phyloP scores from a whole-genome alignment of 2,888 invertebrate genomes.

The Gnatocerus cornutus region DNA sequence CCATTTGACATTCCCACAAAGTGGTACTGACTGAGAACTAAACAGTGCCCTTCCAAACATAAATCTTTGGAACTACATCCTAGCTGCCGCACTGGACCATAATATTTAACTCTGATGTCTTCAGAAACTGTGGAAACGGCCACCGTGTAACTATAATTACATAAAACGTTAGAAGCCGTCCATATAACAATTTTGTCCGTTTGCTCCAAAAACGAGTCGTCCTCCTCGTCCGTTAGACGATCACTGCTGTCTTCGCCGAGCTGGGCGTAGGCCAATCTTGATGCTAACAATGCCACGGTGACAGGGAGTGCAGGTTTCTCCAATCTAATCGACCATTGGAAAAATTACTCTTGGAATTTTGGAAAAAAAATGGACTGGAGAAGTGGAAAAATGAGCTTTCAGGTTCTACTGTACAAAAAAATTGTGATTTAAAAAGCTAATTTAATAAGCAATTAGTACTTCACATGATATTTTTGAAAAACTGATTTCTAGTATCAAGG shows the following conservation, averaged over 20 bases:
- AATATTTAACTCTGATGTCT: conserved; percentile 65
- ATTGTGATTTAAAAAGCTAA: too few species aligned
- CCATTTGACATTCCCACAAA: conserved; percentile 63
- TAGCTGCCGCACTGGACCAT: conserved; percentile 63
- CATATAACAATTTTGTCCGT: conserved; percentile 65
- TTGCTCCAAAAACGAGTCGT: not conserved
- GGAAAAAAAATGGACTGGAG: too few species aligned
- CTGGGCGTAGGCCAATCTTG: conserved; percentile 54
- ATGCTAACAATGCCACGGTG: conserved; percentile 55
- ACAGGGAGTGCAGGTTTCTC: not conserved
- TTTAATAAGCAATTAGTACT: too few species aligned
- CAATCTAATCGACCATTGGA: too few species aligned
- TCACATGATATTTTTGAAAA: too few species aligned
- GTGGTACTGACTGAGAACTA: conserved; percentile 63
- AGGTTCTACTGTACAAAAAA: too few species aligned
- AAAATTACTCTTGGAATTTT: too few species aligned
- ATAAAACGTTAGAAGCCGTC: conserved; percentile 64
- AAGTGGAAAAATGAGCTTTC: too few species aligned
- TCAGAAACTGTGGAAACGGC: conserved; percentile 65
- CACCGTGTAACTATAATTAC: conserved; percentile 64
- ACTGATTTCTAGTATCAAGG: too few species aligned
- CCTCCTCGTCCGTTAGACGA: not conserved
- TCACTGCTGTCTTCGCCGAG: conserved; percentile 14
- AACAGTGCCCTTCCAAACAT: conserved; percentile 62
- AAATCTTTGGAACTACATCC: conserved; percentile 60